Base-by-base conservation (phyloP, 2,113 vertebrate genomes). In the Eubucco bourcierii region DNA sequence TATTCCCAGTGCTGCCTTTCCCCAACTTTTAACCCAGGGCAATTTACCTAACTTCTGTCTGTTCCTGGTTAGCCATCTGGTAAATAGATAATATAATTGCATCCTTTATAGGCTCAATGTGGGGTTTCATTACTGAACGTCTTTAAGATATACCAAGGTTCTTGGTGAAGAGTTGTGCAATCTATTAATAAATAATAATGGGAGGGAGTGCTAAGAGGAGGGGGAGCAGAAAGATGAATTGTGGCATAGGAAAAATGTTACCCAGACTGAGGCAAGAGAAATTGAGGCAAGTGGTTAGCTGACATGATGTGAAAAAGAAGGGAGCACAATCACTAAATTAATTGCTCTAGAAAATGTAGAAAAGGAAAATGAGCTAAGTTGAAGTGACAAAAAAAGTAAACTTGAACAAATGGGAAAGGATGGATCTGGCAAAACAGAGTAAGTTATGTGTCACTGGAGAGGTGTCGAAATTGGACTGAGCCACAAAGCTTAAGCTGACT, bases 41-140 rank as follows among this genome's bases (percentile, higher is more conserved):
- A 96, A 92, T 96, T 95, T 92, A 92, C 84, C 87, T 92, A 94
- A 94, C 88, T 94, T 90, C 87, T 91, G 87, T 93, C 87, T 94
- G 84, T 64, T 94, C 64, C 92, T 94, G 93, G 93, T 83, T 93
- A 92, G 81, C 94, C 94, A 94, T 93, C 94, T 96, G 95, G 93
- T 89, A 90, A 95, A 94, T 65, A 87, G 91, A 96, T 71, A 92
- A 90, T 71, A 94, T 94, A 94, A 96, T 89, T 95, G 68, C 79
- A 89, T 76, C 67, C 37, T 82, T 94, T 92, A 92, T 68, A 83
- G 84, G 81, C 39, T 95, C 68, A 92, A 91, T 92, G 91, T 80
- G 84, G 23, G 33, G 47, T 68, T 93, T 91, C 87, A 95, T 92
- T 94, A 92, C 50, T 85, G 72, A 83, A 80, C 9, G 10, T 89